A percentile compares a stretch with the other conserved stretches of the same genome.
Evolutionary conservation across 2,888 invertebrate genomes (phyloP).

Genomic region (Philopedon plagiatum): DNA sequence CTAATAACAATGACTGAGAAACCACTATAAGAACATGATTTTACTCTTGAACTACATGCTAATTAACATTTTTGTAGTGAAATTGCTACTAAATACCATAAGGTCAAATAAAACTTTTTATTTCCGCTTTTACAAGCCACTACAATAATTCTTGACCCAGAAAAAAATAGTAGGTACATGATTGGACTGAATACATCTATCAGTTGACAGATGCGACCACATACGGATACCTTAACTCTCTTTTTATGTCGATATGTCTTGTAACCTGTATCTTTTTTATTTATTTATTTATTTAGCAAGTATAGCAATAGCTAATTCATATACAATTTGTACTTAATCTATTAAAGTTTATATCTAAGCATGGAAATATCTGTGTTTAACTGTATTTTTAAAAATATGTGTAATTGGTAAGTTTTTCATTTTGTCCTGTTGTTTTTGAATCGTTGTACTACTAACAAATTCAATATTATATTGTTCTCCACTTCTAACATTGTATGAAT

Average conservation of each 20-base stretch:
- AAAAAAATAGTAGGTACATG: background rate
- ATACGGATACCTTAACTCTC: background rate
- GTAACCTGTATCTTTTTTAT: background rate
- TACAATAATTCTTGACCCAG: conserved; percentile 4
- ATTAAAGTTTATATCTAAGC: too few relatives aligned
- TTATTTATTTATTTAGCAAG: background rate
- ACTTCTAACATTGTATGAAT: too few relatives aligned
- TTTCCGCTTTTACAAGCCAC: background rate
- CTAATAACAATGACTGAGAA: conserved; percentile 2
- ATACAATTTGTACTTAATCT: too few relatives aligned
- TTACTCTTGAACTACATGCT: conserved; percentile 2
- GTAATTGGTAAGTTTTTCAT: too few relatives aligned
- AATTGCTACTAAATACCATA: conserved; percentile 9
- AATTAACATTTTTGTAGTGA: conserved; percentile 30
- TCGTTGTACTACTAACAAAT: too few relatives aligned
- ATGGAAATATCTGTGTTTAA: too few relatives aligned
- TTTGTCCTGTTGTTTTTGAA: too few relatives aligned
- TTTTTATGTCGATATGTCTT: background rate
- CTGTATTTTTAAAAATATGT: too few relatives aligned
- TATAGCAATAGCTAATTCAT: too few relatives aligned
- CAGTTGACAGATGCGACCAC: background rate
- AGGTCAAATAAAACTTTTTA: conserved; percentile 13
- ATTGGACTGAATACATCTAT: background rate
- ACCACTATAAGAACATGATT: conserved; percentile 15
- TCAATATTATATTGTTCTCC: too few relatives aligned